Evolutionary conservation across 2,113 vertebrate genomes (phyloP).

Genomic region (Syngnathoides biaculeatus): DNA sequence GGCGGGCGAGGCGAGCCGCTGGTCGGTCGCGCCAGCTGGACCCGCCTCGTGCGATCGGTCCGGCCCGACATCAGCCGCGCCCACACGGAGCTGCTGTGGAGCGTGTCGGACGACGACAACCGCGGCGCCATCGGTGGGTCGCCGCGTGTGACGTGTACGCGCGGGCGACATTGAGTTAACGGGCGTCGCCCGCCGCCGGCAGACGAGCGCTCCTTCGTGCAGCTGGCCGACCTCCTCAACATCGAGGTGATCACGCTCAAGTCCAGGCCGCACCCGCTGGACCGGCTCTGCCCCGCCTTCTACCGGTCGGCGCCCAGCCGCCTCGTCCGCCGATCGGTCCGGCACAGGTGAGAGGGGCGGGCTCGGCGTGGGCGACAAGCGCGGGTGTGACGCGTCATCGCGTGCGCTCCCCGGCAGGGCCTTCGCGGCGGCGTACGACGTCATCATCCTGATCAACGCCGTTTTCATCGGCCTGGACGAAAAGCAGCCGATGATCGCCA

Average conservation of each 20-base stretch:
- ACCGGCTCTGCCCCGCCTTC: slow-evolving; percentile 62
- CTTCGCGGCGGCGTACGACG: slow-evolving; percentile 70
- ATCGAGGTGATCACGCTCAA: slow-evolving; percentile 85
- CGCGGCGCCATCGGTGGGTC: slow-evolving; percentile 80
- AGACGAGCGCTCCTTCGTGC: slow-evolving; percentile 86
- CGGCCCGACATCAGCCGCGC: slow-evolving; percentile 78
- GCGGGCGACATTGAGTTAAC: too few species aligned
- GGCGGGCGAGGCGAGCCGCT: slow-evolving; percentile 63
- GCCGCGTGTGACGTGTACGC: too few species aligned
- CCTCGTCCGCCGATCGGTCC: slow-evolving; percentile 73
- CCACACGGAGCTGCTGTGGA: slow-evolving; percentile 84
- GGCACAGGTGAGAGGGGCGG: slow-evolving; percentile 76
- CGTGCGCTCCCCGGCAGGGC: slow-evolving; percentile 23
- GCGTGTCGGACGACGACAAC: slow-evolving; percentile 76
- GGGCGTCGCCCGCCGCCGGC: too few species aligned
- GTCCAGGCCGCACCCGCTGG: slow-evolving; percentile 78
- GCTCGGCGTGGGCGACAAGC: too few species aligned
- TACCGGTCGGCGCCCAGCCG: slow-evolving; percentile 77
- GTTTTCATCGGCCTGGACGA: slow-evolving; percentile 92
- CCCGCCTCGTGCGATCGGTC: slow-evolving; percentile 76
- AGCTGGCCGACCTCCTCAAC: slow-evolving; percentile 88
- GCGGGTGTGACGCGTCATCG: too few species aligned
- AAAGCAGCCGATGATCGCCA: slow-evolving; percentile 76
- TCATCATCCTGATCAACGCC: slow-evolving; percentile 88
- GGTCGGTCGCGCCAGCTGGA: slow-evolving; percentile 80